phyloP scores from a whole-genome alignment of 2,888 invertebrate species.

The Aleiodes alternator region DNA sequence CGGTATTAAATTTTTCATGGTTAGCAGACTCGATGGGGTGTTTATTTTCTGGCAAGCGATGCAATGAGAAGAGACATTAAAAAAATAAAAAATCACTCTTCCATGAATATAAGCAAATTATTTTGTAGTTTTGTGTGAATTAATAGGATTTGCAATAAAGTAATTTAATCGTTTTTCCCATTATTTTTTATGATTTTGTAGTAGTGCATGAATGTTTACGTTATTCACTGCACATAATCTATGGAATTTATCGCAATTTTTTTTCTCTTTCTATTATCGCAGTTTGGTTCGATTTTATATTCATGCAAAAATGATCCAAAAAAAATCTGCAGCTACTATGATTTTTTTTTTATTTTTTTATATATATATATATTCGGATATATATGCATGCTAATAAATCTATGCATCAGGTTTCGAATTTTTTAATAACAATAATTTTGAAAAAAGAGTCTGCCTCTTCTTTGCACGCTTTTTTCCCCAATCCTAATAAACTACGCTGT shows the following conservation, averaged over 20 bases:
- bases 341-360: no score
- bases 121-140: not conserved
- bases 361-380: no score
- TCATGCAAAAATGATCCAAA: slow-evolving; percentile 4
- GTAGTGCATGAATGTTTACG: not conserved
- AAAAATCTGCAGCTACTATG: no score
- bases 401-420: no score
- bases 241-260: not conserved
- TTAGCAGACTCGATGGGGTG: slow-evolving; percentile 60
- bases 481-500: slow-evolving; percentile 62
- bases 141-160: slow-evolving; percentile 8
- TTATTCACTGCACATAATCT: not conserved
- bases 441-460: slow-evolving; percentile 41
- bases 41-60: slow-evolving; percentile 6
- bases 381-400: no score
- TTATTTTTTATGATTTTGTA: not conserved
- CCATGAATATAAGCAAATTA: slow-evolving; percentile 11
- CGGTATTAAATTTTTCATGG: slow-evolving; percentile 65
- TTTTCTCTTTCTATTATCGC: no score
- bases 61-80: slow-evolving; percentile 10
- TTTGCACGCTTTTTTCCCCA: slow-evolving; percentile 8
- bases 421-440: not conserved
- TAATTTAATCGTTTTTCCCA: slow-evolving; percentile 1
- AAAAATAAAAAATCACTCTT: not conserved
- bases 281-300: not conserved